phyloP scores from a whole-genome alignment of 2,888 invertebrate species.

The Erebia ligea region DNA sequence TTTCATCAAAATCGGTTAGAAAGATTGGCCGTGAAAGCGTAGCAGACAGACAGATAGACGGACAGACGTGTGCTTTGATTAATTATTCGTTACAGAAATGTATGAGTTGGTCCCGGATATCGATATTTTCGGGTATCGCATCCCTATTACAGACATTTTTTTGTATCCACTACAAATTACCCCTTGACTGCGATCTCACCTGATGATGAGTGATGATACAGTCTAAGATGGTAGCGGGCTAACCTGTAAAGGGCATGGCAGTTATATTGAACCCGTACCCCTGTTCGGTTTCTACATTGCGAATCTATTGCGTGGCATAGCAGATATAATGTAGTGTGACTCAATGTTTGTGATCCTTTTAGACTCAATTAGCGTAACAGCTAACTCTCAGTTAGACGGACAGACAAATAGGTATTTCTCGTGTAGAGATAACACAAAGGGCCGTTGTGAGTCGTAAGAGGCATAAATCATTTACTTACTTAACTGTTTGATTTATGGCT shows the following conservation, averaged over 20 bases:
- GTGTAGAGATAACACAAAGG: conserved; percentile 48
- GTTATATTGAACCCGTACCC: no score
- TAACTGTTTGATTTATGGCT: not conserved
- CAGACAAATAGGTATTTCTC: conserved; percentile 40
- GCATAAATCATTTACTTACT: conserved; percentile 15
- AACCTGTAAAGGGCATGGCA: no score
- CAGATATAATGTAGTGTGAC: conserved; percentile 36
- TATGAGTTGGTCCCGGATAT: not conserved
- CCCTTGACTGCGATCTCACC: no score
- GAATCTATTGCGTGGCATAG: conserved; percentile 15
- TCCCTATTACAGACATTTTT: not conserved
- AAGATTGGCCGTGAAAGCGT: no score
- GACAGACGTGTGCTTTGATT: no score
- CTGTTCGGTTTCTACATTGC: no score
- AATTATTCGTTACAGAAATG: not conserved
- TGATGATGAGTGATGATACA: no score
- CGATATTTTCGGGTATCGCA: not conserved
- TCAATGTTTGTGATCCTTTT: conserved; percentile 58
- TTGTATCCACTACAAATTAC: no score
- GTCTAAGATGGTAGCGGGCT: no score
- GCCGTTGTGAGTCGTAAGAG: conserved; percentile 29
- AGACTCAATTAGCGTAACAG: conserved; percentile 53
- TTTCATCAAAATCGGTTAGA: no score
- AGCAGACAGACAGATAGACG: no score
- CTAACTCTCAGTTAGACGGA: conserved; percentile 37